These are phyloP conservation scores for Pagetopsis macropterus DNA, from an alignment of 2,797 vertebrate genomes.

Conservation along the genomic window DNA sequence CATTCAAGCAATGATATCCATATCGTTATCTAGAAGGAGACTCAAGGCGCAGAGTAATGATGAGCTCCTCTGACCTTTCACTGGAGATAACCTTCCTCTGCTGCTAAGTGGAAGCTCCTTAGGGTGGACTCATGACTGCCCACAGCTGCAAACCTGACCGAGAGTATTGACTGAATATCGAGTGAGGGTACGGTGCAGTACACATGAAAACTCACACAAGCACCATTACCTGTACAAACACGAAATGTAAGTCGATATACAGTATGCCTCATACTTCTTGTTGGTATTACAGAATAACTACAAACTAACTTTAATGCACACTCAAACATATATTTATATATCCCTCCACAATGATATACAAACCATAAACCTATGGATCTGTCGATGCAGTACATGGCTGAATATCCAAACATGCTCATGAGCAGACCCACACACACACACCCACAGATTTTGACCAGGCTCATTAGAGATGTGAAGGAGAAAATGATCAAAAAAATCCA, in stretches of 20 bases:
- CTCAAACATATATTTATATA: background rate
- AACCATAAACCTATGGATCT: background rate
- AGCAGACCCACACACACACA: slow-evolving; percentile 8
- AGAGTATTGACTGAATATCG: slow-evolving; percentile 53
- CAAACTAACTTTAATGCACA: background rate
- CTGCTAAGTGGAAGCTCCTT: slow-evolving; percentile 45
- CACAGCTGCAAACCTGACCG: slow-evolving; percentile 35
- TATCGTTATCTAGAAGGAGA: slow-evolving; percentile 51
- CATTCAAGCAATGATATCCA: slow-evolving; percentile 51
- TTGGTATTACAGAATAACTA: background rate
- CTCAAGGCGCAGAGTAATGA: slow-evolving; percentile 51
- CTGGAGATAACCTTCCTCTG: slow-evolving; percentile 60
- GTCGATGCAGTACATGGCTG: background rate
- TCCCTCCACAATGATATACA: background rate
- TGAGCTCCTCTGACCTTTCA: slow-evolving; percentile 68
- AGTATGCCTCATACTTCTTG: background rate
- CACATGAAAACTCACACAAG: slow-evolving; percentile 10
- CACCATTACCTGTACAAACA: background rate
- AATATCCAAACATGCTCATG: slow-evolving; percentile 23
- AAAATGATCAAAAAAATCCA: slow-evolving; percentile 68
- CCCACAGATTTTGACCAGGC: slow-evolving; percentile 47
- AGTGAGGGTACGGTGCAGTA: slow-evolving; percentile 26
- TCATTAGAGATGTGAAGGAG: slow-evolving; percentile 75
- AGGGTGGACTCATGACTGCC: slow-evolving; percentile 35
- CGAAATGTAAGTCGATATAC: background rate